Conservation (phyloP, 2,888 invertebrate genomes). For the Tridacna crocea region DNA sequence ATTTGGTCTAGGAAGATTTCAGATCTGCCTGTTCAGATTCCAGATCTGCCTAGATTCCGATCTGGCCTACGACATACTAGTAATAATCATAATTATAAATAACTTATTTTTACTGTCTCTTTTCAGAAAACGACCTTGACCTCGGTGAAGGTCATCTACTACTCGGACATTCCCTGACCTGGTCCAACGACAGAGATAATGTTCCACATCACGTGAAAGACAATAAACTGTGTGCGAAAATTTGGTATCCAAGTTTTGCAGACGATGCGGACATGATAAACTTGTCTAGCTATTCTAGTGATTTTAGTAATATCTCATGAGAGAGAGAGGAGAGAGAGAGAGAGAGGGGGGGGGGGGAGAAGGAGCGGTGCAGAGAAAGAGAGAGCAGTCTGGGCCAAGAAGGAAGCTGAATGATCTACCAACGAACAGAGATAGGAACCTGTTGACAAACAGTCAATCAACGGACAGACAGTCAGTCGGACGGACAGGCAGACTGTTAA, state of each 20-base stretch:
- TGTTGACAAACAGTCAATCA: no score
- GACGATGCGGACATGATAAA: constrained; percentile 74
- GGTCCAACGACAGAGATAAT: constrained; percentile 89
- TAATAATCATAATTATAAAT: no score
- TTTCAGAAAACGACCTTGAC: constrained; percentile 43
- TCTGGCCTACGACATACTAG: no score
- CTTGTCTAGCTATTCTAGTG: constrained; percentile 64
- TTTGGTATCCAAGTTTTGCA: constrained; percentile 90
- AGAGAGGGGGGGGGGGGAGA: not conserved
- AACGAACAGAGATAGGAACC: not conserved
- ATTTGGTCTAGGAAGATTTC: no score
- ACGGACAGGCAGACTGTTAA: no score
- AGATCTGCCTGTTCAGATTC: no score
- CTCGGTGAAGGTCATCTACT: constrained; percentile 41
- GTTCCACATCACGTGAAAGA: constrained; percentile 87
- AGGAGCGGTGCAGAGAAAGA: not conserved
- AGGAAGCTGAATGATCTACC: no score
- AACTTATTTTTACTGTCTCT: not conserved
- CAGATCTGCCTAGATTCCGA: no score
- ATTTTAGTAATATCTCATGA: constrained; percentile 31
- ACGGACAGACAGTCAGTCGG: no score
- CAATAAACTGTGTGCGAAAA: constrained; percentile 93
- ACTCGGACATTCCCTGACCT: constrained; percentile 92
- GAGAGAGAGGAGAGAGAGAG: not conserved
- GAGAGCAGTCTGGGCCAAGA: not conserved